Conservation (phyloP, 2,888 invertebrate species). For the Amorpha juglandis region DNA sequence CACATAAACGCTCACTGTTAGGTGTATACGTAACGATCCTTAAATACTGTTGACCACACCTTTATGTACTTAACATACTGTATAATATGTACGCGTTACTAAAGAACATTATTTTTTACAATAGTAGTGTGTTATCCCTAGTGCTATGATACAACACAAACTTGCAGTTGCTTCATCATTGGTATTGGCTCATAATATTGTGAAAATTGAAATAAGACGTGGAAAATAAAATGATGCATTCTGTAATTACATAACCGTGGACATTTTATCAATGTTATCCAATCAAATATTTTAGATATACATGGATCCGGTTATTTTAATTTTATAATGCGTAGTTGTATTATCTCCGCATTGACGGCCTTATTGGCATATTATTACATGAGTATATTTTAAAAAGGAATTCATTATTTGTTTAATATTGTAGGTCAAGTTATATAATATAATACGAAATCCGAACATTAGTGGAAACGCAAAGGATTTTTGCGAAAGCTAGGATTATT, state of each 20-base stretch:
- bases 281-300: not conserved
- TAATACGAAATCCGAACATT: too few species aligned
- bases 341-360: not conserved
- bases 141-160: not conserved
- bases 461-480: too few species aligned
- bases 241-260: not conserved
- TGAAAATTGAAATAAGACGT: not conserved
- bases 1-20: too few species aligned
- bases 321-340: not conserved
- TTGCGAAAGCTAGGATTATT: too few species aligned
- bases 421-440: too few species aligned
- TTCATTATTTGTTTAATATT: not conserved
- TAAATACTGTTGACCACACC: too few species aligned
- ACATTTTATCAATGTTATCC: not conserved
- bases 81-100: too few species aligned
- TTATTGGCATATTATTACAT: not conserved
- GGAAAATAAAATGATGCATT: not conserved
- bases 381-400: not conserved
- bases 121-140: not conserved
- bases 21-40: too few species aligned
- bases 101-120: too few species aligned
- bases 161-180: slow-evolving; percentile 2
- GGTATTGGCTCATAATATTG: not conserved
- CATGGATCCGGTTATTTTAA: slow-evolving; percentile 11
- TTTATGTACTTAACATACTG: too few species aligned